Percentiles rank a stretch among this genome's conserved stretches.
Conservation (phyloP, 2,113 vertebrate species). For the Microcebus tavaratra region DNA sequence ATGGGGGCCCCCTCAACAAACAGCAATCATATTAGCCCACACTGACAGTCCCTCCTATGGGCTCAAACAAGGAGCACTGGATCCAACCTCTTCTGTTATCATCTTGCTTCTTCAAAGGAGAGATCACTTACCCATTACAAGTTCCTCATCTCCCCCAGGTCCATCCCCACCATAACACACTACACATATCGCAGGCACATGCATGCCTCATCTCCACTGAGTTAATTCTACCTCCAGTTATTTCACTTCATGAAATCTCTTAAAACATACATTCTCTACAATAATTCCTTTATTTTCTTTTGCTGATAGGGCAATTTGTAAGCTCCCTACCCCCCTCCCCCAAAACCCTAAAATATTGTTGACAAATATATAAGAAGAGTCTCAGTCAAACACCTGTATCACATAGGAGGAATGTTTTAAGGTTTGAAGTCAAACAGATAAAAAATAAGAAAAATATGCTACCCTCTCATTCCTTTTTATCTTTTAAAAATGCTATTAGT, state of each 20-base stretch:
- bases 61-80: background rate
- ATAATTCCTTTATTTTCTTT: background rate
- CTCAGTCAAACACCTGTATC: background rate
- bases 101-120: background rate
- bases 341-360: background rate
- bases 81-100: background rate
- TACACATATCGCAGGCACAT: background rate
- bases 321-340: background rate
- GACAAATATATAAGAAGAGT: background rate
- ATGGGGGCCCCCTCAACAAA: background rate
- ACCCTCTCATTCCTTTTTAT: background rate
- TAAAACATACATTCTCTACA: background rate
- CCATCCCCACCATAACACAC: background rate
- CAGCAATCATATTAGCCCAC: background rate
- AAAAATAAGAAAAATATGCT: background rate
- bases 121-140: background rate
- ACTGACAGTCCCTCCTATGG: background rate
- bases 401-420: background rate
- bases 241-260: background rate
- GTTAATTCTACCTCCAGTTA: background rate
- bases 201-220: background rate
- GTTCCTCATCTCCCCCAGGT: background rate
- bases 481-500: background rate
- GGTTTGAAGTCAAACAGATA: conserved; percentile 33
- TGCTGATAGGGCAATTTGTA: background rate